These are phyloP conservation scores for Bombus vancouverensis DNA, from an alignment of 1,140 invertebrate genomes.

Conservation along the genomic window DNA sequence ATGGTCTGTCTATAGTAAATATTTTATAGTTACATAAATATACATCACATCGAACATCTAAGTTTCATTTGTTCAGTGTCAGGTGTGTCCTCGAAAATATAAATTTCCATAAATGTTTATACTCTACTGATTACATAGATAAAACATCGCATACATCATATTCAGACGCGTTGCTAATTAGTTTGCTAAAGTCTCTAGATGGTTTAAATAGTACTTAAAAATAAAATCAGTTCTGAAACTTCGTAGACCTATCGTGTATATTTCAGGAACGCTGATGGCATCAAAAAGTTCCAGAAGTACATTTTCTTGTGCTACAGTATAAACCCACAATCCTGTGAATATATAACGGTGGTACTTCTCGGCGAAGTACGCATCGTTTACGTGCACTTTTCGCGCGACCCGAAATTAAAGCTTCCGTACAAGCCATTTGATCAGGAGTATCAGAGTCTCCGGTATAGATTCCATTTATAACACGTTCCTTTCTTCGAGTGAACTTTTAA, in stretches of 20 bases:
- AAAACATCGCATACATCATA: not conserved
- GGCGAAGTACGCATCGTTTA: not conserved
- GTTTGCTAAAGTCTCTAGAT: too few species aligned
- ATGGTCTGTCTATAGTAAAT: not conserved
- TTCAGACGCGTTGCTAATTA: too few species aligned
- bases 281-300: not conserved
- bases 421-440: not conserved
- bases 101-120: too few species aligned
- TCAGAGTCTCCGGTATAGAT: conserved; percentile 16
- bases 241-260: not conserved
- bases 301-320: not conserved
- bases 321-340: conserved; percentile 20
- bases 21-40: not conserved
- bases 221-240: not conserved
- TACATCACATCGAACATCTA: not conserved
- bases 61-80: not conserved
- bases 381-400: not conserved
- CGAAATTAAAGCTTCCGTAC: conserved; percentile 14
- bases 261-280: not conserved
- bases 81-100: too few species aligned
- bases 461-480: conserved; percentile 30
- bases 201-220: too few species aligned
- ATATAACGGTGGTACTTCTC: not conserved
- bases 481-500: conserved; percentile 22
- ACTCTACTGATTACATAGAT: not conserved